These are phyloP conservation scores for Epinephelus malabaricus DNA, from an alignment of 2,797 vertebrate species.

Conservation along the genomic window DNA sequence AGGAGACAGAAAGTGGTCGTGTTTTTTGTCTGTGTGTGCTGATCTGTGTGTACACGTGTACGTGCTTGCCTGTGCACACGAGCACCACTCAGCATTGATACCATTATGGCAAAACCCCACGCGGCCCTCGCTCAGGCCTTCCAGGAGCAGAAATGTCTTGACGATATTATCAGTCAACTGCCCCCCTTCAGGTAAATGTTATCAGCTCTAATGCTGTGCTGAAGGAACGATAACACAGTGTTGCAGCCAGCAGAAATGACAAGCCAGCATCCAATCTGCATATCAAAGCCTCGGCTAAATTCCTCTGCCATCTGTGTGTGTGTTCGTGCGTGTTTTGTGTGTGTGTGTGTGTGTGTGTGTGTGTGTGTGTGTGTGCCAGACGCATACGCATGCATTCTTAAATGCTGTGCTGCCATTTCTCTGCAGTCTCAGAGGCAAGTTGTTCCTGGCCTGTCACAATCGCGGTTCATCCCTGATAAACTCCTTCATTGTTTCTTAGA, in stretches of 20 bases:
- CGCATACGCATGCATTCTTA: conserved; percentile 8
- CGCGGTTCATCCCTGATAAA: conserved; percentile 54
- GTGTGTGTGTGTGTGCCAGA: neutral
- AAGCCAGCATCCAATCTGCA: conserved; percentile 78
- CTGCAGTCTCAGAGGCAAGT: conserved; percentile 49
- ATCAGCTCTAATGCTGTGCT: conserved; percentile 74
- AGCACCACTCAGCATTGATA: conserved; percentile 24
- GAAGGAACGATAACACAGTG: conserved; percentile 71
- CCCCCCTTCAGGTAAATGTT: conserved; percentile 82
- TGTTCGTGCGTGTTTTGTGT: neutral
- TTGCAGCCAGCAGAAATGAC: conserved; percentile 76
- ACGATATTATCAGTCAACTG: conserved; percentile 76
- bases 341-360: conserved; percentile 45
- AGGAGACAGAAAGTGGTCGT: conserved; percentile 42
- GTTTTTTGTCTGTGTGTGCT: conserved; percentile 34
- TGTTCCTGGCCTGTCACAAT: conserved; percentile 45
- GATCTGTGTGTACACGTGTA: neutral
- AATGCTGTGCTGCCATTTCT: conserved; percentile 44
- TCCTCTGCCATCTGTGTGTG: conserved; percentile 75
- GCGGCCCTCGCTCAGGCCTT: conserved; percentile 41
- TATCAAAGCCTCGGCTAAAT: conserved; percentile 80
- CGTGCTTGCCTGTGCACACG: neutral
- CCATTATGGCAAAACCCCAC: conserved; percentile 32
- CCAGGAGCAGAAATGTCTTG: conserved; percentile 65
- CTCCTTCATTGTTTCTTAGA: conserved; percentile 56